Percentiles rank a stretch among this genome's conserved stretches.
These are phyloP conservation scores for Spisula subtruncata DNA, from an alignment of 2,888 invertebrate genomes.

Conservation along the genomic window DNA sequence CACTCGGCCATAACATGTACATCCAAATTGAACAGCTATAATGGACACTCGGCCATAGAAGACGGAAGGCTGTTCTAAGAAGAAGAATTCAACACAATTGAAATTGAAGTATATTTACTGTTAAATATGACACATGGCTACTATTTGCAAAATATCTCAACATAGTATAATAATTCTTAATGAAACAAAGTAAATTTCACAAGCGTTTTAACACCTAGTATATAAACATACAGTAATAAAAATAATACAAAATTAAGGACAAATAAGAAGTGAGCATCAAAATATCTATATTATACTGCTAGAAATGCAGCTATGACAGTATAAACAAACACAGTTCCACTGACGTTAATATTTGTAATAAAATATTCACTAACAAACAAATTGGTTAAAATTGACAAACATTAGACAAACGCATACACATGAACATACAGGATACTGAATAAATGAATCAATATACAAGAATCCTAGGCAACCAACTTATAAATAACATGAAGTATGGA, in stretches of 20 bases:
- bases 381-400: neutral
- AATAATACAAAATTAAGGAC: slow-evolving; percentile 5
- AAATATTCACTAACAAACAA: neutral
- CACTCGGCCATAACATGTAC: neutral
- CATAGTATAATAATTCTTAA: slow-evolving; percentile 7
- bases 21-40: neutral
- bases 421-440: too few relatives aligned
- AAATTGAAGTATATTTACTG: slow-evolving; percentile 18
- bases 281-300: neutral
- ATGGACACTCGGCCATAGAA: neutral
- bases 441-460: neutral
- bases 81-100: neutral
- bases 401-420: too few relatives aligned
- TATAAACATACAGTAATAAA: neutral
- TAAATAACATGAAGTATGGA: neutral
- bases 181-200: neutral
- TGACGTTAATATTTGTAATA: neutral
- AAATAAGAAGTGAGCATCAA: neutral
- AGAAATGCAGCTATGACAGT: neutral
- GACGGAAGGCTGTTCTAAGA: neutral
- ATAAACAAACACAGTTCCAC: neutral
- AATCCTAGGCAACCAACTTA: neutral
- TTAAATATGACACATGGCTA: slow-evolving; percentile 21
- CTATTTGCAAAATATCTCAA: slow-evolving; percentile 1
- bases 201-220: neutral